Evolutionary conservation across 1,140 invertebrate species (phyloP).

Genomic region (Agrypnia vestita): DNA sequence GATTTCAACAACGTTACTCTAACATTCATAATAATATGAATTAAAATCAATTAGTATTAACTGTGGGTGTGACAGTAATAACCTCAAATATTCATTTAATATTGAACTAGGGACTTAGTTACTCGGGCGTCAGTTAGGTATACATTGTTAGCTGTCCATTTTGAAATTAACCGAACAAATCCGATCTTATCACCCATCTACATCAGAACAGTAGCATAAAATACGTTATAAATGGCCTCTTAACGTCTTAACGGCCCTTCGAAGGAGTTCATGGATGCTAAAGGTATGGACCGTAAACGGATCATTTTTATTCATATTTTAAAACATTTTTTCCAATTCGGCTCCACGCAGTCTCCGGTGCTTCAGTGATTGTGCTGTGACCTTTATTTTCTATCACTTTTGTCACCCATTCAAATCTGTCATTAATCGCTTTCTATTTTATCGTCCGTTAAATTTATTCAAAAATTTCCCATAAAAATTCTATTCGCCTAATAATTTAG

Average conservation of each 20-base stretch:
- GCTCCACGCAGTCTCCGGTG: neutral
- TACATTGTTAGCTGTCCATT: conserved; percentile 12
- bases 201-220: conserved; percentile 30
- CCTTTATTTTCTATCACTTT: conserved; percentile 6
- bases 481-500: neutral
- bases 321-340: neutral
- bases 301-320: neutral
- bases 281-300: neutral
- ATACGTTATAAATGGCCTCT: neutral
- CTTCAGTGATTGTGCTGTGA: neutral
- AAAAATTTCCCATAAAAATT: neutral
- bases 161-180: conserved; percentile 27
- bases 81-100: too few relatives aligned
- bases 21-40: too few relatives aligned
- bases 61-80: too few relatives aligned
- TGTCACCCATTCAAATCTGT: conserved; percentile 15
- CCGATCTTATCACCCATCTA: conserved; percentile 33
- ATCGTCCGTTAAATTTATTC: neutral
- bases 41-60: too few relatives aligned
- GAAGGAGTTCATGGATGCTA: neutral
- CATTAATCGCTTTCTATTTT: conserved; percentile 26
- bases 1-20: too few relatives aligned
- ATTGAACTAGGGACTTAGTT: neutral
- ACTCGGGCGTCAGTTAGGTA: neutral
- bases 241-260: conserved; percentile 5